Conservation (phyloP, 2,113 vertebrate genomes). For the Pardalotus punctatus region DNA sequence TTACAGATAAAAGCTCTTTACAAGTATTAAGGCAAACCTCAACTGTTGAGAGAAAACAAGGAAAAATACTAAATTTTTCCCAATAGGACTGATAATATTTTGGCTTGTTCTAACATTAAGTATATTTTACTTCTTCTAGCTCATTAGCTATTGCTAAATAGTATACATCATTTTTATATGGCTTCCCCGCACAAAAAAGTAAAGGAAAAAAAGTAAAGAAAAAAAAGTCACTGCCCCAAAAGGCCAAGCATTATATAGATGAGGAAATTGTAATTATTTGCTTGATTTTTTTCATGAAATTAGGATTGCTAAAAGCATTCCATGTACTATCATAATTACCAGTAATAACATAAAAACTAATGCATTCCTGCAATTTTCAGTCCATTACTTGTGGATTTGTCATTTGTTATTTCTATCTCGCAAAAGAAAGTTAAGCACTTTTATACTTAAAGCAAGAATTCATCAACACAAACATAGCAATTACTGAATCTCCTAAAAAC, state of each 20-base stretch:
- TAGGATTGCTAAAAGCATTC: conserved; percentile 50
- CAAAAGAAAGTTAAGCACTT: not conserved
- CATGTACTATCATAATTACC: conserved; percentile 33
- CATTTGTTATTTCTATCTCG: not conserved
- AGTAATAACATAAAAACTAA: conserved; percentile 49
- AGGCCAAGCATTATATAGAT: not conserved
- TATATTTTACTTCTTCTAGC: not conserved
- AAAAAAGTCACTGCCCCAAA: not conserved
- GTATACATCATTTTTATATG: not conserved
- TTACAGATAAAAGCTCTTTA: not conserved
- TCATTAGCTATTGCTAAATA: not conserved
- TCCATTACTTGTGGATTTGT: conserved; percentile 25
- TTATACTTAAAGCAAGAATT: conserved; percentile 1
- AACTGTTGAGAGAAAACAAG: not conserved
- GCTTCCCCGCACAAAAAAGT: not conserved
- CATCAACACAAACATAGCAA: not conserved
- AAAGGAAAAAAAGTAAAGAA: not conserved
- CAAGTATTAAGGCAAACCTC: not conserved
- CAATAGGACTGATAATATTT: not conserved
- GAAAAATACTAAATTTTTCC: not conserved
- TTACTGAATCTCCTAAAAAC: conserved; percentile 13
- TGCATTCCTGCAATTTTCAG: conserved; percentile 53
- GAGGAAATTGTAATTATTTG: conserved; percentile 31
- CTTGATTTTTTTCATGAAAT: not conserved
- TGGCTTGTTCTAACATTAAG: not conserved